Base-by-base conservation (phyloP, 2,797 vertebrate genomes). In the Lophotriccus pileatus region DNA sequence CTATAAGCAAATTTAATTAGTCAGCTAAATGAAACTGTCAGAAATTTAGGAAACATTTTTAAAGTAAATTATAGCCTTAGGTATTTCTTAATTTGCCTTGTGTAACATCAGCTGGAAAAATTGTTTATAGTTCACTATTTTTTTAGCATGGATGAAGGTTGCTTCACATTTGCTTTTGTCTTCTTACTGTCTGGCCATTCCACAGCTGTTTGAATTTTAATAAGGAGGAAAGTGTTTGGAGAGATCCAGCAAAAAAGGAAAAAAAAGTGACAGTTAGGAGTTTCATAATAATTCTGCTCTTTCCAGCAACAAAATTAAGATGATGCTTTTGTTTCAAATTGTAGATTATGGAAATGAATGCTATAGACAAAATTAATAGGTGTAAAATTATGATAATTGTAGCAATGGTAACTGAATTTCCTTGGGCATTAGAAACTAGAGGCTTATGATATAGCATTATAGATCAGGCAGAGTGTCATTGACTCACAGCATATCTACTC, bases 1-100 rank as follows among this genome's bases (percentile, higher is more conserved):
- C 97, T 97, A 96, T 77, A 93, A 98, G 97, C 91, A 94, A 97
- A 97, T 97, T 97, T 98, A 98, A 98, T 98, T 98, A 98, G 96
- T 96, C 83, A 96, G 84, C 96, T 98, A 98, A 98, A 97, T 98
- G 95, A 97, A 97, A 98, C 80, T 97, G 95, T 97, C 94, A 97
- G 94, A 97, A 97, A 97, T 97, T 96, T 96, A 96, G 92, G 84
- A 97, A 97, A 95, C 72, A 84, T 96, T 97, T 96, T 97, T 97
- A 86, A 95, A 96, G 84, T 97, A 97, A 97, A 97, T 98, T 97
- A 96, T 96, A 96, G 93, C 97, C 96, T 69, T 95, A 97, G 94
- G 97, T 95, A 87, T 97, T 97, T 97, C 96, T 97, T 98, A 97
- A 98, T 98, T 98, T 97, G 79, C 88, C 97, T 95, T 97, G 85